Base-by-base conservation (phyloP, 1,140 invertebrate species). In the Leptoteleia sp. region DNA sequence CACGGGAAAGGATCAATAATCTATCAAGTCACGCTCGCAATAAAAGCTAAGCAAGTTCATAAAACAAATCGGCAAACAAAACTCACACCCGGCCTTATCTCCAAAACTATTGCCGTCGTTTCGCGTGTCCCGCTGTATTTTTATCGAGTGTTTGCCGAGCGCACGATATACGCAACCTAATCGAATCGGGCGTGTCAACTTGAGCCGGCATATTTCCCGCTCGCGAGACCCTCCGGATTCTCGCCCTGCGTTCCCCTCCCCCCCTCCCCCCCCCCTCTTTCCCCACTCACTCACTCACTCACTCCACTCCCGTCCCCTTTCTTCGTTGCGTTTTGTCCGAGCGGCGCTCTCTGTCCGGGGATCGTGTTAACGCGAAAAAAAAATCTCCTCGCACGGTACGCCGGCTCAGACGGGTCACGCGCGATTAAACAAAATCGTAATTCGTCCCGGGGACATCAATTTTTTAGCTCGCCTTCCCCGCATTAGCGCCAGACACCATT, bases 301-400 rank as follows among this genome's bases (percentile, higher is more conserved):
- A 22, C 19, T 5, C 5, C 19, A 8, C 27, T 8, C 27, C 27
- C 27, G 27, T 7, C 27, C 12, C 19, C 2, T 40, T 40, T 55
- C 52, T 54, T 15, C 50, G 4, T 19, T 12, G 11, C 11, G 16
- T 7, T 54, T 4, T 19, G 16, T 38, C 33, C 54, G 15, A 43
- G 4, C 12, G 4, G 11, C 16, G 22, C 5, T 37, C 33, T 29
- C 35, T 17, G 25, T 13, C 22, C 8, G 27, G 19, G 25, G 4
- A 50, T 35, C 67, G 54, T 72, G 71, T 79, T 77, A 79, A 77
- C 33, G 40, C 37, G 54, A 54, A 70, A 76, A 79, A 81, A 81
- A 38, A 31, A 25, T 75, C 57, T 25, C 27, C 35, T 43, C 19
- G 19, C 19, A 22, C 45, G 55, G 33, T 16, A 47, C 33, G 50